phyloP scores from a whole-genome alignment of 2,113 vertebrate species.

The Megaptera novaeangliae region DNA sequence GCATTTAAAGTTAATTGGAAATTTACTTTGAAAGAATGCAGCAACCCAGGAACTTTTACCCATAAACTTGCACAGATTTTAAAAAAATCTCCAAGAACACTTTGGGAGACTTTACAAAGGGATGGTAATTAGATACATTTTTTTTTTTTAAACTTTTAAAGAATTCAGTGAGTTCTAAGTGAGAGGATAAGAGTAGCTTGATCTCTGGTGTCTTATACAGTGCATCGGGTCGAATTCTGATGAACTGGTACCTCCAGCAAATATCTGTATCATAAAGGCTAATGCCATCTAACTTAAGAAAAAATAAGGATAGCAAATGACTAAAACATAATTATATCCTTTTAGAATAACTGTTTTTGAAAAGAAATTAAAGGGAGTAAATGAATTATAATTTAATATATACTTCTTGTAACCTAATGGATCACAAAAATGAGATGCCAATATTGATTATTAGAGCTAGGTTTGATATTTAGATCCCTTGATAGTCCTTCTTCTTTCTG shows the following conservation, averaged over 20 bases:
- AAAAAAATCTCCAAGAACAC: not conserved
- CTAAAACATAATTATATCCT: not conserved
- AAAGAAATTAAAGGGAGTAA: not conserved
- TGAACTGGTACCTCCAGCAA: not conserved
- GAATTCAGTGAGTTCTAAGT: not conserved
- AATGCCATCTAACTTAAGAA: not conserved
- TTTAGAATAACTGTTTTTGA: not conserved
- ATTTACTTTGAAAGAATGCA: conserved; percentile 3
- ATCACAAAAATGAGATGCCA: not conserved
- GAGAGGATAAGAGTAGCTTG: not conserved
- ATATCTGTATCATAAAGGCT: not conserved
- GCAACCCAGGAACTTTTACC: not conserved
- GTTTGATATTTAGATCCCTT: not conserved
- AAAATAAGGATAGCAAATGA: not conserved
- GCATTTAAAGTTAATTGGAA: not conserved
- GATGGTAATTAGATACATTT: not conserved
- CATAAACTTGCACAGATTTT: not conserved
- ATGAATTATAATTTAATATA: not conserved
- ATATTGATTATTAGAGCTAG: not conserved
- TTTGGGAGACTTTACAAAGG: not conserved
- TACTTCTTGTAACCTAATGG: not conserved
- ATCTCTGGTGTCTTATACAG: not conserved
- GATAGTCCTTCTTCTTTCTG: not conserved
- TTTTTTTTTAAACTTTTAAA: not conserved
- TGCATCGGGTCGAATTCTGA: not conserved